Conservation (phyloP, 2,113 vertebrate genomes). For the Osmerus eperlanus region DNA sequence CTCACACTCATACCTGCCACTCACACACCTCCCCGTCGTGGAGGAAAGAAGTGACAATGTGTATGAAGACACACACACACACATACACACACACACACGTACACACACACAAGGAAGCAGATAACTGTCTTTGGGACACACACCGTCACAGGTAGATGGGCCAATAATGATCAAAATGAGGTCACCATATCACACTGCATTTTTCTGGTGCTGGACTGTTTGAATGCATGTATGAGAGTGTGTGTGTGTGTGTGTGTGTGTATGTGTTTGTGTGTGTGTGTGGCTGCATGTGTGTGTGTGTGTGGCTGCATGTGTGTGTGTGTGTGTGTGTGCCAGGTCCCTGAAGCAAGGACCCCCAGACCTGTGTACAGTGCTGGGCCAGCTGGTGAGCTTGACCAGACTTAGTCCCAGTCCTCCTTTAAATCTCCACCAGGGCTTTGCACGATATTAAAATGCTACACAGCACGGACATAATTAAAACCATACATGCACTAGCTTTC, state of each 20-base stretch:
- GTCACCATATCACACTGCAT: background rate
- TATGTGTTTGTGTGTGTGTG: constrained; percentile 11
- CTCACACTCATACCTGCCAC: constrained; percentile 71
- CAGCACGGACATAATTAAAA: constrained; percentile 37
- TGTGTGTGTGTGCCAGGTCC: background rate
- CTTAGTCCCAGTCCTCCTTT: constrained; percentile 21
- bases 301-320: constrained; percentile 7
- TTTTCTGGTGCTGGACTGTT: background rate
- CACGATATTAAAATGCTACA: constrained; percentile 41
- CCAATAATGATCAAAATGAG: constrained; percentile 40
- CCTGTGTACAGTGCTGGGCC: constrained; percentile 8
- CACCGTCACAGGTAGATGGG: constrained; percentile 57
- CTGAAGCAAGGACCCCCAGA: background rate
- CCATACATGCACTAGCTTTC: constrained; percentile 1
- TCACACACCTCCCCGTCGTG: constrained; percentile 44
- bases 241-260: constrained; percentile 18
- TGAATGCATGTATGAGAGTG: constrained; percentile 17
- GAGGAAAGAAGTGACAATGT: background rate
- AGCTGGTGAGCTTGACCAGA: constrained; percentile 28
- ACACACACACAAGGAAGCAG: constrained; percentile 10
- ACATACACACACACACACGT: constrained; percentile 19
- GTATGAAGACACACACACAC: constrained; percentile 7
- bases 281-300: too few relatives aligned
- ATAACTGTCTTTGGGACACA: constrained; percentile 58
- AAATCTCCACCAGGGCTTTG: constrained; percentile 38